Conservation (phyloP, 2,797 vertebrate genomes). For the Enteromius trimaculatus region DNA sequence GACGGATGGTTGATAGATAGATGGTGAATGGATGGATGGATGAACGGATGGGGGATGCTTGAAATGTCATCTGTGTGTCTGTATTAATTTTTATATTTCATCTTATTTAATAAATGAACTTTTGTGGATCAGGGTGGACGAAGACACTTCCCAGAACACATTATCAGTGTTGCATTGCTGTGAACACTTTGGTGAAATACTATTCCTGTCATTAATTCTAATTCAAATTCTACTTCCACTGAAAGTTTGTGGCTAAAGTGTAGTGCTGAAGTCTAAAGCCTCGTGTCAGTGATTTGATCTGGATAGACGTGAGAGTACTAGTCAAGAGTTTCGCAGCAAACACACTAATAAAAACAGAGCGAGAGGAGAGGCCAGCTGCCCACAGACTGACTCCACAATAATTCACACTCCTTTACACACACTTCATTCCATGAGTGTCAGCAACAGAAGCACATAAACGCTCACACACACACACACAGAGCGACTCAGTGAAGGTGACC, state of each 20-base stretch:
- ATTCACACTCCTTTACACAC: constrained; percentile 46
- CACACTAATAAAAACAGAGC: not conserved
- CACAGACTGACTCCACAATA: constrained; percentile 13
- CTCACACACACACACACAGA: not conserved
- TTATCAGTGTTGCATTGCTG: not conserved
- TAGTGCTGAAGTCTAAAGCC: not conserved
- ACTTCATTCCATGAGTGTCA: constrained; percentile 31
- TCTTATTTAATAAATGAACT: not conserved
- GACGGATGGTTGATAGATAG: accelerated
- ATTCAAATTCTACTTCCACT: not conserved
- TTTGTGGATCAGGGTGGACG: not conserved
- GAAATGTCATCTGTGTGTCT: too few species aligned
- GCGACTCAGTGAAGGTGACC: constrained; percentile 28
- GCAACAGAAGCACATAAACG: not conserved
- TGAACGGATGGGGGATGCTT: not conserved
- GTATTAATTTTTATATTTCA: not conserved
- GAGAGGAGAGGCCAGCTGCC: not conserved
- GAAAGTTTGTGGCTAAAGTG: not conserved
- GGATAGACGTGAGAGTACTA: not conserved
- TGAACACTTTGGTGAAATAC: not conserved
- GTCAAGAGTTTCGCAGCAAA: not conserved
- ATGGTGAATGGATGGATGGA: accelerated
- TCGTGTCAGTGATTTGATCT: not conserved
- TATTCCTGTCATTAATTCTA: not conserved
- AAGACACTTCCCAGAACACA: not conserved